A percentile compares a stretch with the other conserved stretches of the same genome.
Evolutionary conservation across 2,888 invertebrate genomes (phyloP).

Genomic region (Clanis bilineata): DNA sequence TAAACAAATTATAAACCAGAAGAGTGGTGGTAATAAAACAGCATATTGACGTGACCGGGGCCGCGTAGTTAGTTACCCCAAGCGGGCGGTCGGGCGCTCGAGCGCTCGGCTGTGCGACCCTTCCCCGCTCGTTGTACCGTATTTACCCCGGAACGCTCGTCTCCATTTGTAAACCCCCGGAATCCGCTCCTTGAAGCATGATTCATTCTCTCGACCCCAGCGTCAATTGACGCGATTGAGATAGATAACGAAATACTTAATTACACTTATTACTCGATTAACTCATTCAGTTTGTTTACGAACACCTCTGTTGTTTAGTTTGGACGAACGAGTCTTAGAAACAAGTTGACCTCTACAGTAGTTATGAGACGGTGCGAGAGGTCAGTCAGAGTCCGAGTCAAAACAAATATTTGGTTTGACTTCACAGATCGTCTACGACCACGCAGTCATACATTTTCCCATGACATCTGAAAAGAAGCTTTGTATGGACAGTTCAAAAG

Average conservation of each 20-base stretch:
- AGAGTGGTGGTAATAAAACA: constrained; percentile 72
- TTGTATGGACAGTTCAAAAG: background rate
- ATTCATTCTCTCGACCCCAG: constrained; percentile 71
- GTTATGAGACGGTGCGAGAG: background rate
- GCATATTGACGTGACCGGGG: constrained; percentile 78
- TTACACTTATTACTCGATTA: constrained; percentile 35
- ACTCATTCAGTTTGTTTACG: constrained; percentile 15
- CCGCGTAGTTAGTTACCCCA: constrained; percentile 76
- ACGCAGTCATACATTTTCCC: background rate
- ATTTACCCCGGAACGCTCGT: constrained; percentile 78
- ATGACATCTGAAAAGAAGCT: background rate
- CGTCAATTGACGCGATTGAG: constrained; percentile 67
- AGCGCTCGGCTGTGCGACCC: constrained; percentile 55
- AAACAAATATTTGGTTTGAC: background rate
- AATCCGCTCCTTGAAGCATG: constrained; percentile 79
- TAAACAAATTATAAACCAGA: constrained; percentile 71
- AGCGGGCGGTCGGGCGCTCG: constrained; percentile 60
- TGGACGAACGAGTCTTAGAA: background rate
- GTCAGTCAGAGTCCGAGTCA: background rate
- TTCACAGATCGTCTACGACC: background rate
- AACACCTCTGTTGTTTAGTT: background rate
- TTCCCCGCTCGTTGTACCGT: constrained; percentile 77
- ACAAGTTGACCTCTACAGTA: constrained; percentile 1
- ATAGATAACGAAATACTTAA: constrained; percentile 53
- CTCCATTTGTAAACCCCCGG: constrained; percentile 78